Percentiles rank a stretch among this genome's conserved stretches.
phyloP scores from a whole-genome alignment of 2,113 vertebrate species.

The Lamprotornis superbus region DNA sequence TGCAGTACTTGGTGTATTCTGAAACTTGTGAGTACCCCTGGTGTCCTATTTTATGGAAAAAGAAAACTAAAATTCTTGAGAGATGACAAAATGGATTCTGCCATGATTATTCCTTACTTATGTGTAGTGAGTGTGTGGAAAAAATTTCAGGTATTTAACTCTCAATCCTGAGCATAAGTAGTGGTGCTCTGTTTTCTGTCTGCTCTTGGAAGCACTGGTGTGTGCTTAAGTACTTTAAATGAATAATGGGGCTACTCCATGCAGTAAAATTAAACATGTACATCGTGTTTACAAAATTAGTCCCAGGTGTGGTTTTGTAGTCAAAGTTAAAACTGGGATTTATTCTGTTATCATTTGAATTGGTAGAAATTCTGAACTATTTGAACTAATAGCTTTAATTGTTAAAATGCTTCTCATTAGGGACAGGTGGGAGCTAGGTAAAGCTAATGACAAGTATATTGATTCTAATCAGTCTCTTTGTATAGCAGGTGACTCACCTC shows the following conservation, averaged over 20 bases:
- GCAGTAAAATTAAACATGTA: not conserved
- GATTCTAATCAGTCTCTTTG: not conserved
- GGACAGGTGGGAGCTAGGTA: not conserved
- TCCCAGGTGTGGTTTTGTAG: not conserved
- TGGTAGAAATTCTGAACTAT: not conserved
- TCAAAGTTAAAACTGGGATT: not conserved
- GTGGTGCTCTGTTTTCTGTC: not conserved
- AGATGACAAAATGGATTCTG: not conserved
- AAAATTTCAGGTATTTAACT: conserved; percentile 20
- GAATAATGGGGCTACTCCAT: not conserved
- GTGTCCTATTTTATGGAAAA: not conserved
- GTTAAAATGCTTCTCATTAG: not conserved
- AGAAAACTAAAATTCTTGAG: not conserved
- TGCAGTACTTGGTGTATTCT: not conserved
- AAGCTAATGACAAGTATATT: not conserved
- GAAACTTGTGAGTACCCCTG: not conserved
- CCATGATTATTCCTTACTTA: not conserved
- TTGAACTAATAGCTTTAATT: not conserved
- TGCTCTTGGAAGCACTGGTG: not conserved
- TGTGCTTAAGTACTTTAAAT: not conserved
- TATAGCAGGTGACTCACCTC: not conserved
- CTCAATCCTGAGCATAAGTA: not conserved
- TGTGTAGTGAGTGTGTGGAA: not conserved
- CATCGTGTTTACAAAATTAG: not conserved
- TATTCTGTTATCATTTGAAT: not conserved